Evolutionary conservation across 1,140 invertebrate genomes (phyloP), one percentile per base, ranked within the genome.

Genomic region (Diachasma alloeum): DNA sequence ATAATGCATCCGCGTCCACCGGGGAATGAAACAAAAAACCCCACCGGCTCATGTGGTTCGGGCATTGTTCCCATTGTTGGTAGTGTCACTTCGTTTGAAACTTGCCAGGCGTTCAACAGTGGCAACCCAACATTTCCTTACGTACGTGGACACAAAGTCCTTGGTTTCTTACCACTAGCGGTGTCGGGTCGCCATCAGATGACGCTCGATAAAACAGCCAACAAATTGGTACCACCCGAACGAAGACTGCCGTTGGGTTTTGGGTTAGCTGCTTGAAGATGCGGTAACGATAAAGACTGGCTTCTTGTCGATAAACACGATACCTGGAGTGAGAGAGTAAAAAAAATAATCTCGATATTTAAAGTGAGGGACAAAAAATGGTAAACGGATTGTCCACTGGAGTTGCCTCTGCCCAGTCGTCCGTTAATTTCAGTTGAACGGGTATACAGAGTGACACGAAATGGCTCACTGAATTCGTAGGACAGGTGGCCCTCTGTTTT

Each of bases 171-270:
- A 15, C 59, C 9, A 63, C 59, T 63, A 15, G 59, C 79, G 87
- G 87, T 88, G 87, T 88, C 85, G 86, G 86, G 81, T 88, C 86
- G 83, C 86, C 84, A 86, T 87, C 84, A 87, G 87, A 88, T 88
- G 85, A 88, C 83, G 86, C 79, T 82, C 83, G 87, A 88, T 88
- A 88, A 88, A 86, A 59, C 84, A 72, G 77, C 83, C 81, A 86
- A 88, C 85, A 87, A 88, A 88, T 88, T 87, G 86, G 83, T 87
- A 87, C 87, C 87, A 87, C 87, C 86, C 86, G 83, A 87, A 87
- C 82, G 86, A 84, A 39, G 74, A 66, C 72, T 67, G 72, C 72
- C 26, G 59, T 24, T 46, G 72, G 39, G 72, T 67, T 63, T 19
- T 26, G n/a, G 48, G 48, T 56, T 56, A 63, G 19, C 59, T 8